Evolutionary conservation across 2,797 vertebrate genomes (phyloP).

Genomic region (Denticeps clupeoides): DNA sequence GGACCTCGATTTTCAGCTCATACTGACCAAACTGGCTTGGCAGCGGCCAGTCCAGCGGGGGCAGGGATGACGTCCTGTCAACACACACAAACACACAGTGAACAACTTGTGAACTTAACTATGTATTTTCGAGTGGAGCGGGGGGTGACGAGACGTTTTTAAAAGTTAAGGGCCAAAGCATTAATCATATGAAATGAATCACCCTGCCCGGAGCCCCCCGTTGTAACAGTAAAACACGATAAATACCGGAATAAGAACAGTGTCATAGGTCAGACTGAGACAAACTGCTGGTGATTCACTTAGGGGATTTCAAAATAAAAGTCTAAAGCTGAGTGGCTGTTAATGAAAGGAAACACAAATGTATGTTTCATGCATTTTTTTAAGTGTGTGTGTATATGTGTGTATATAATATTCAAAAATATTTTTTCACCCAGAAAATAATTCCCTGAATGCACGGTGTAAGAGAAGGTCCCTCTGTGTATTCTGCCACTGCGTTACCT

Average conservation of each 20-base stretch:
- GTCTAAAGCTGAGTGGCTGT: constrained; percentile 3
- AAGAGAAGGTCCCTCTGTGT: too few species aligned
- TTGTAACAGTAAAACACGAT: constrained; percentile 15
- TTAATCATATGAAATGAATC: constrained; percentile 11
- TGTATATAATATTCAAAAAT: too few species aligned
- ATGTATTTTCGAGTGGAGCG: too few species aligned
- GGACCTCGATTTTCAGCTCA: constrained; percentile 96
- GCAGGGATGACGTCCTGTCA: constrained; percentile 88
- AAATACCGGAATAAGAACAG: constrained; percentile 24
- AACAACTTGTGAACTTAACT: too few species aligned
- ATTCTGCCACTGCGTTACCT: too few species aligned
- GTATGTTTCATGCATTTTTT: too few species aligned
- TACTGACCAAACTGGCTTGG: constrained; percentile 87
- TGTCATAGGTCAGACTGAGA: constrained; percentile 35
- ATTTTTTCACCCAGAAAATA: too few species aligned
- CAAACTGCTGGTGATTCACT: constrained; percentile 40
- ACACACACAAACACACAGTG: constrained; percentile 30
- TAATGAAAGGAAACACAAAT: neutral
- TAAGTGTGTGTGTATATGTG: too few species aligned
- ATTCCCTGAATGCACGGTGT: too few species aligned
- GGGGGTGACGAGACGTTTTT: too few species aligned
- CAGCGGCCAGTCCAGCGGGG: constrained; percentile 92
- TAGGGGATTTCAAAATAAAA: constrained; percentile 27
- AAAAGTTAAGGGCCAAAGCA: neutral
- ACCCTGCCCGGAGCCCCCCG: constrained; percentile 4